Evolutionary conservation across 2,113 vertebrate genomes (phyloP).

Genomic region (Mugil cephalus): DNA sequence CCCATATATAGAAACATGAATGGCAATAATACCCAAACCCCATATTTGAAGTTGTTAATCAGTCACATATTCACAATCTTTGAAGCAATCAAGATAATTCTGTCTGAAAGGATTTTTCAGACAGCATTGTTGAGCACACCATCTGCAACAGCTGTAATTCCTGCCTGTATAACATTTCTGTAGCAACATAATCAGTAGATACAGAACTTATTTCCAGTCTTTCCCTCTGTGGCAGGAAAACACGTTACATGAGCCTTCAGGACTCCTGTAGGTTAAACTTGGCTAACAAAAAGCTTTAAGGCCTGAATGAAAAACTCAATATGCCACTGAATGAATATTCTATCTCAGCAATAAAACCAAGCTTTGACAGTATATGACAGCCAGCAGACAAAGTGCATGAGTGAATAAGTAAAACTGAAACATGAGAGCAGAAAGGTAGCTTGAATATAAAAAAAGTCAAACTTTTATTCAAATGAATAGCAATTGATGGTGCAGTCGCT

Average conservation of each 20-base stretch:
- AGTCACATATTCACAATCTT: not conserved
- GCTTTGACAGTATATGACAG: not conserved
- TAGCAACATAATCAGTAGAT: not conserved
- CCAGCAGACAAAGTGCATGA: not conserved
- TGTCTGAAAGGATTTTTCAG: not conserved
- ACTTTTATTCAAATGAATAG: not conserved
- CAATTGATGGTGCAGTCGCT: not conserved
- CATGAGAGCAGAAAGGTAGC: not conserved
- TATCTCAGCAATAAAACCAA: not conserved
- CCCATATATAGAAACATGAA: not conserved
- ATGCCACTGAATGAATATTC: not conserved
- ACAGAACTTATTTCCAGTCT: not conserved
- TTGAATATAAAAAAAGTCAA: conserved; percentile 1
- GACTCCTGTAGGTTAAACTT: not conserved
- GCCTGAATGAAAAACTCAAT: not conserved
- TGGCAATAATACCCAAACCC: not conserved
- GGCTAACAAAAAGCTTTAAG: not conserved
- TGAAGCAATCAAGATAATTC: conserved; percentile 15
- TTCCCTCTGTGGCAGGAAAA: conserved; percentile 4
- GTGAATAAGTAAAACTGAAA: not conserved
- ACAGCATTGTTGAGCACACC: conserved; percentile 9
- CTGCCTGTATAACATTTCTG: conserved; percentile 10
- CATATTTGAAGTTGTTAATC: not conserved
- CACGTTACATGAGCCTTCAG: not conserved
- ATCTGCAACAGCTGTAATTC: conserved; percentile 17